Percentiles rank a stretch among this genome's conserved stretches.
These are phyloP conservation scores for Neodiprion lecontei DNA, from an alignment of 1,140 invertebrate species.

Conservation along the genomic window DNA sequence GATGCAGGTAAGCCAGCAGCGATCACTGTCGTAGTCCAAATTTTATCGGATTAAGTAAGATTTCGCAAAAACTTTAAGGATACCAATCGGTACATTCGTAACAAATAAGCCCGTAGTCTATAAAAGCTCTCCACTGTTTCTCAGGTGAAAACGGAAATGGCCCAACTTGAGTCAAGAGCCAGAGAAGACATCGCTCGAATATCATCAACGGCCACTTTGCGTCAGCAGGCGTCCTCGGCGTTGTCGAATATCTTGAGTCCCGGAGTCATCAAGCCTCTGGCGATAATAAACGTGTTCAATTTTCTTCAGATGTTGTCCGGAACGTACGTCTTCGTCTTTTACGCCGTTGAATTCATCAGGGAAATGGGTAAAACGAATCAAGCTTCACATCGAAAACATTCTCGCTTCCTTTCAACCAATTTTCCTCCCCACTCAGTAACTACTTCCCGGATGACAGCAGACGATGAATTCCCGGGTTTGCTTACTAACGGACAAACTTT, in stretches of 20 bases:
- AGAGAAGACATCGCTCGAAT: conserved; percentile 35
- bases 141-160: conserved; percentile 43
- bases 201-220: conserved; percentile 23
- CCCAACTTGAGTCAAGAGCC: conserved; percentile 35
- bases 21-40: conserved; percentile 33
- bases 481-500: not conserved
- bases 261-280: conserved; percentile 72
- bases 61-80: not conserved
- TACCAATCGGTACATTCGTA: not conserved
- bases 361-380: conserved; percentile 56
- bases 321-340: conserved; percentile 77
- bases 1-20: conserved; percentile 44
- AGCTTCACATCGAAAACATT: not conserved
- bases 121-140: not conserved
- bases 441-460: too few species aligned
- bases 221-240: conserved; percentile 30
- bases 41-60: too few species aligned
- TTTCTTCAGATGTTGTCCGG: conserved; percentile 75
- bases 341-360: conserved; percentile 73
- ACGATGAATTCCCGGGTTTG: not conserved
- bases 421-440: too few species aligned
- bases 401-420: too few species aligned
- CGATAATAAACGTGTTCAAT: conserved; percentile 75
- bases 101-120: not conserved
- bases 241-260: conserved; percentile 57